Conservation (phyloP, 2,888 invertebrate species). For the Ferrisia virgata region DNA sequence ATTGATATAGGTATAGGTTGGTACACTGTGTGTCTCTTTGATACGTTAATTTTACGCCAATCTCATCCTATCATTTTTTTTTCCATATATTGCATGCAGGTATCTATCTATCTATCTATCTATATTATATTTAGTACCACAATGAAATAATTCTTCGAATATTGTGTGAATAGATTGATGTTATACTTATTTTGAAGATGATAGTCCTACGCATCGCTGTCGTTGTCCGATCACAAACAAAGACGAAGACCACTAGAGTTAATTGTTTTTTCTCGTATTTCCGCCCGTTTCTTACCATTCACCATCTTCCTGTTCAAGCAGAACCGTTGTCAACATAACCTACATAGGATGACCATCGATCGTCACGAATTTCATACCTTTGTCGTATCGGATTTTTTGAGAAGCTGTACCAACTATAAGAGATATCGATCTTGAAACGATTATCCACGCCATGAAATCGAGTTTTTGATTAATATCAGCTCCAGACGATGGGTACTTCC, state of each 20-base stretch:
- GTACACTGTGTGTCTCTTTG: neutral
- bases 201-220: neutral
- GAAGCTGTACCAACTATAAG: too few relatives aligned
- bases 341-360: slow-evolving; percentile 18
- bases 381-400: neutral
- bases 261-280: slow-evolving; percentile 27
- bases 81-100: neutral
- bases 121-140: too few relatives aligned
- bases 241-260: neutral
- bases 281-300: neutral
- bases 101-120: neutral
- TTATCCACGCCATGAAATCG: neutral
- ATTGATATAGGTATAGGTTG: neutral
- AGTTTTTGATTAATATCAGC: neutral
- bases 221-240: neutral
- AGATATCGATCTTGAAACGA: neutral
- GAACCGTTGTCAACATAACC: slow-evolving; percentile 22
- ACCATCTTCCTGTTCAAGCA: neutral
- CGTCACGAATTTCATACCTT: neutral
- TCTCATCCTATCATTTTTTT: neutral
- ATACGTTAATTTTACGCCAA: slow-evolving; percentile 20
- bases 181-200: neutral
- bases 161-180: neutral
- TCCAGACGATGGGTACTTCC: neutral
- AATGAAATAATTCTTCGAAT: neutral